Evolutionary conservation across 1,140 invertebrate genomes (phyloP).

Genomic region (Psix sp.): DNA sequence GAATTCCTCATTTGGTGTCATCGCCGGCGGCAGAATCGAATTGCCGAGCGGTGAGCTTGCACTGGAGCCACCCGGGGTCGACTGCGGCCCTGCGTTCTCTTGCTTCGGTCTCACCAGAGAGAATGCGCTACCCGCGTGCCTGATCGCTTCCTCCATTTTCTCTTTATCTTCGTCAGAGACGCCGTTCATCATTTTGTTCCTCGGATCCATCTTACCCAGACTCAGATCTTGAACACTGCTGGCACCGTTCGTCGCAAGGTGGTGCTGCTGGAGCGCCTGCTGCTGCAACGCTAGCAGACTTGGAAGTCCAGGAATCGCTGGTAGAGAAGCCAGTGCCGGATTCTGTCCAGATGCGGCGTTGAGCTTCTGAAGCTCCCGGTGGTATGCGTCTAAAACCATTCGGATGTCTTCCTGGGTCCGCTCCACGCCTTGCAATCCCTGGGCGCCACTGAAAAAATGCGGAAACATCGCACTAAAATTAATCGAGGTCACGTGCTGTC

Average conservation of each 20-base stretch:
- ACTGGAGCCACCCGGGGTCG: slow-evolving; percentile 79
- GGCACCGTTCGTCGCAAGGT: slow-evolving; percentile 79
- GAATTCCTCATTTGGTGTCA: slow-evolving; percentile 87
- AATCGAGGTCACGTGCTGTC: slow-evolving; percentile 80
- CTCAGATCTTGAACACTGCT: slow-evolving; percentile 90
- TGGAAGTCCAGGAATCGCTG: slow-evolving; percentile 80
- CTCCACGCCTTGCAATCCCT: slow-evolving; percentile 81
- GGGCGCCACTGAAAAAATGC: slow-evolving; percentile 84
- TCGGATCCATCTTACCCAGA: slow-evolving; percentile 85
- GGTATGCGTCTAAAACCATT: slow-evolving; percentile 93
- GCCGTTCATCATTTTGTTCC: slow-evolving; percentile 82
- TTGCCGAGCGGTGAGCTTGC: slow-evolving; percentile 88
- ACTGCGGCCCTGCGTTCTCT: slow-evolving; percentile 83
- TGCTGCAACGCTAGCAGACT: slow-evolving; percentile 85
- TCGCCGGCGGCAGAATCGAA: slow-evolving; percentile 87
- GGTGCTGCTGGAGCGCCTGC: slow-evolving; percentile 82
- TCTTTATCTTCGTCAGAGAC: slow-evolving; percentile 81
- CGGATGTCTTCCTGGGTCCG: slow-evolving; percentile 91
- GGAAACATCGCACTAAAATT: slow-evolving; percentile 82
- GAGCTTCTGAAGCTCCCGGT: slow-evolving; percentile 91
- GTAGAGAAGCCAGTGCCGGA: slow-evolving; percentile 76
- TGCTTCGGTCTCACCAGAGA: slow-evolving; percentile 88
- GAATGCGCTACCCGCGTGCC: slow-evolving; percentile 90
- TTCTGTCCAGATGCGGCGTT: slow-evolving; percentile 81
- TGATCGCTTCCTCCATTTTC: slow-evolving; percentile 83